Evolutionary conservation across 2,888 invertebrate genomes (phyloP).

Genomic region (Diarsia dahlii): DNA sequence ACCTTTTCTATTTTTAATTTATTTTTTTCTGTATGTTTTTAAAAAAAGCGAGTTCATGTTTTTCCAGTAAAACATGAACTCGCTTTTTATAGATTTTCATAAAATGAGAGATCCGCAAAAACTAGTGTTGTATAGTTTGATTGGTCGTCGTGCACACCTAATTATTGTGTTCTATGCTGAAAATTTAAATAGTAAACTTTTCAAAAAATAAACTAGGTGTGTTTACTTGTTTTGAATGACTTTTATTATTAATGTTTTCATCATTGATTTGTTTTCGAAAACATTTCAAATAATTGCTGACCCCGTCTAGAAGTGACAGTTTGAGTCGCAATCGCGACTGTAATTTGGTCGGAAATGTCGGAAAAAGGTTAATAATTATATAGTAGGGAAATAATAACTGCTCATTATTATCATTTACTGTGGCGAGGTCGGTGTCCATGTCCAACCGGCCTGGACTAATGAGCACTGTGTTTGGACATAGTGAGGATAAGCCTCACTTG

Average conservation of each 20-base stretch:
- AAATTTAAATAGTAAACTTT: neutral
- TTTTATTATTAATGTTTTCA: neutral
- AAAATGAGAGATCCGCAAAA: no score
- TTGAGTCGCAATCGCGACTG: constrained; percentile 62
- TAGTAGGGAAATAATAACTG: constrained; percentile 83
- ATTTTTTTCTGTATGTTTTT: neutral
- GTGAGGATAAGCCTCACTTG: constrained; percentile 55
- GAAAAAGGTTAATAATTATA: constrained; percentile 86
- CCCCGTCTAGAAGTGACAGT: constrained; percentile 61
- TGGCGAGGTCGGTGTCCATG: constrained; percentile 66
- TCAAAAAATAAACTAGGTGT: neutral
- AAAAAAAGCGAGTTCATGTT: no score
- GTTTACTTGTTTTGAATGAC: neutral
- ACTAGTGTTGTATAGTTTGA: no score
- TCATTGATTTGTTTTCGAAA: neutral
- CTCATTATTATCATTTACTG: constrained; percentile 85
- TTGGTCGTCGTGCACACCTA: neutral
- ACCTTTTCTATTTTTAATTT: neutral
- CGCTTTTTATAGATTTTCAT: no score
- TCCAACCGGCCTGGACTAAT: constrained; percentile 77
- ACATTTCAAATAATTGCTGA: neutral
- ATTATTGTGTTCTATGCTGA: neutral
- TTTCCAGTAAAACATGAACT: no score
- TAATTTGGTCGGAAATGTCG: constrained; percentile 84
- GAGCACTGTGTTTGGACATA: constrained; percentile 70